Evolutionary conservation across 2,888 invertebrate species (phyloP).

Genomic region (Allygus modestus): DNA sequence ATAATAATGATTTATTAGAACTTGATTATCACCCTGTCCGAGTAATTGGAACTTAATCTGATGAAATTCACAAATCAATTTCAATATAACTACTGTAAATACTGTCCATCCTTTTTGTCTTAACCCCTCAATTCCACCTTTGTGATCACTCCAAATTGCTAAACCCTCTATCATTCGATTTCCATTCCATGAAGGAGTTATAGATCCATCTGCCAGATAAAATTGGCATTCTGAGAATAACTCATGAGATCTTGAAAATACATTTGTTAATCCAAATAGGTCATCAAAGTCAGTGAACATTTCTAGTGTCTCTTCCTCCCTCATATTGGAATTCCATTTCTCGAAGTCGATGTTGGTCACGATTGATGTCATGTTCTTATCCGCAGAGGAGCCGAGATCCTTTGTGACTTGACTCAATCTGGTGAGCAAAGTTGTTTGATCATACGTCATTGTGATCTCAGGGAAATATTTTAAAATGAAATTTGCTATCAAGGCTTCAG

Average conservation of each 20-base stretch:
- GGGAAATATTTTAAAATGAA: conserved; percentile 32
- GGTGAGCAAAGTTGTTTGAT: conserved; percentile 1
- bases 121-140: conserved; percentile 10
- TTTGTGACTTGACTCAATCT: conserved; percentile 1
- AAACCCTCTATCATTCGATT: not conserved
- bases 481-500: conserved; percentile 9
- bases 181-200: not conserved
- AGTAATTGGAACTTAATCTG: not conserved
- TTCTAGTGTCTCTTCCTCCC: not conserved
- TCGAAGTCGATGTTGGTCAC: conserved; percentile 12
- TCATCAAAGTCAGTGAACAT: conserved; percentile 14
- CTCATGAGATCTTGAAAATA: conserved; percentile 23
- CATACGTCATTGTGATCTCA: conserved; percentile 44
- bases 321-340: conserved; percentile 30
- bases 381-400: not conserved
- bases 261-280: not conserved
- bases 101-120: conserved; percentile 37
- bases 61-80: not conserved
- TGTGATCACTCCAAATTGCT: not conserved
- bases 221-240: conserved; percentile 16
- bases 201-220: conserved; percentile 6
- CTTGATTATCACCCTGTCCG: conserved; percentile 34
- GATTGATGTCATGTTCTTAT: not conserved
- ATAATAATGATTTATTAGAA: not conserved
- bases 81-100: conserved; percentile 21